Base-by-base conservation (phyloP, 2,797 vertebrate genomes). In the Synanceia verrucosa region DNA sequence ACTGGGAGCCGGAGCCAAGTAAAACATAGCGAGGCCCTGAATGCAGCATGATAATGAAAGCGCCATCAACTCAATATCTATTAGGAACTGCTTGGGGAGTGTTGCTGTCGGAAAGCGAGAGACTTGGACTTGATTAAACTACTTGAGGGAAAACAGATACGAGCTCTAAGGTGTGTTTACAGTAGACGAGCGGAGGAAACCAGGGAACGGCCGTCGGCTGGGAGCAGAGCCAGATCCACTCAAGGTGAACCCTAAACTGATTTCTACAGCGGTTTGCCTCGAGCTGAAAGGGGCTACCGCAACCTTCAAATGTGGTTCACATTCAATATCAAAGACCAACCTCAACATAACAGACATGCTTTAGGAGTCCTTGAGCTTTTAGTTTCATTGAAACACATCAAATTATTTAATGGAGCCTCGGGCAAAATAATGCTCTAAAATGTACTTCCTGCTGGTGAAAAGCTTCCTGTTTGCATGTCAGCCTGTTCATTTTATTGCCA, bases 181-280 rank as follows among this genome's bases (percentile, higher is more conserved):
- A 76, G 64, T 41, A 57, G 64, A 65, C 0, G 18, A 78, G 39
- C 34, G 81, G 53, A 76, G 67, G 63, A 82, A 82, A 80, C 69
- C 71, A 67, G 43, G 60, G 48, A 70, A 72, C 2, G 28, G 64
- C 57, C 65, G 62, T 55, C 52, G 64, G 46, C 59, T 14, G 7
- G 48, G 28, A 81, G 52, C 59, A 44, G 23, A 75, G 79, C 78
- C 78, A 85, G 34, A 76, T 70, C 72, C 61, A 71, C 39, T 85
- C 68, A 79, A 84, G 78, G 86, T 86, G 81, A 88, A 86, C 65
- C 33, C 68, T 66, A 65, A 62, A 51, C 65, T 50, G 76, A 84
- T 79, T 79, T 84, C 65, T 73, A 62, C 70, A 76, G 75, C 0
- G n/a, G 73, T 81, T 74, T 69, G 29, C 70, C 66, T 69, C 28